These are phyloP conservation scores for Oreochromis mossambicus DNA, from an alignment of 2,797 vertebrate species.

Conservation along the genomic window DNA sequence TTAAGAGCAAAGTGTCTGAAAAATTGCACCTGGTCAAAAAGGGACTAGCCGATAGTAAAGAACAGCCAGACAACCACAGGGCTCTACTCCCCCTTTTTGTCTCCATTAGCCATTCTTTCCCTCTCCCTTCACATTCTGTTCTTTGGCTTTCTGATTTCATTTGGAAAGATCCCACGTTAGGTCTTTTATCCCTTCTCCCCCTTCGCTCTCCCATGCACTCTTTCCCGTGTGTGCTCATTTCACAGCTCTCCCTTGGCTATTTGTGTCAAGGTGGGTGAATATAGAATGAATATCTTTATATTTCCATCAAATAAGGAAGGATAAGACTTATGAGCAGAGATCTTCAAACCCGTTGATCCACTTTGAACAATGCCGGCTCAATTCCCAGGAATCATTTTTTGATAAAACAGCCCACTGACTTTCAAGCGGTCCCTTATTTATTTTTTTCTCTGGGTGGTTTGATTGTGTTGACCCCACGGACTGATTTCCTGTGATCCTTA, in stretches of 20 bases:
- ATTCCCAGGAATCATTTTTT: background rate
- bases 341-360: background rate
- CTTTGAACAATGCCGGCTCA: background rate
- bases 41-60: background rate
- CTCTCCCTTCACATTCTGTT: slow-evolving; percentile 3
- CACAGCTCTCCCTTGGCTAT: slow-evolving; percentile 29
- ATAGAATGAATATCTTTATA: slow-evolving; percentile 25
- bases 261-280: slow-evolving; percentile 43
- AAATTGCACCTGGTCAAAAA: slow-evolving; percentile 2
- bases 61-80: background rate
- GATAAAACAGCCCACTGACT: background rate
- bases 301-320: background rate
- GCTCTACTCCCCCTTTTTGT: background rate
- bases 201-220: background rate
- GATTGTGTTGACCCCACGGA: background rate
- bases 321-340: background rate
- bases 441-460: background rate
- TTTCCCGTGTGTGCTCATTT: background rate
- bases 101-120: background rate
- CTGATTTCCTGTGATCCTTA: background rate
- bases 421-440: background rate
- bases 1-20: background rate
- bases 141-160: background rate
- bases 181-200: background rate
- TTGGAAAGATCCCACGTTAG: background rate